Conservation (phyloP, 2,888 invertebrate species). For the Taphrorychus bicolor region DNA sequence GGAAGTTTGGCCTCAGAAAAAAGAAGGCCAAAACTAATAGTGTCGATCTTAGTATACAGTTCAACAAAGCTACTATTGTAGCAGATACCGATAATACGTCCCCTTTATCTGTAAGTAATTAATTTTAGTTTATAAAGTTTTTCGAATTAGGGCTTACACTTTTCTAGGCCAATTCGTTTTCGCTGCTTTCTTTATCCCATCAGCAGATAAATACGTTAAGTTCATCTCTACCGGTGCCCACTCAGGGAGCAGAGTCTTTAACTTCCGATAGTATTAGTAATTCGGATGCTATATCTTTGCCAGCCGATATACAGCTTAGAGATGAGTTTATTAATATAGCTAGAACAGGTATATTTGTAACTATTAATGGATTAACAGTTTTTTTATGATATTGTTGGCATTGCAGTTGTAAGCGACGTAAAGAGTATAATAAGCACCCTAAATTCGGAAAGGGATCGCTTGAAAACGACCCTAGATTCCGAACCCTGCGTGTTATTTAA, state of each 20-base stretch:
- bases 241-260: conserved; percentile 56
- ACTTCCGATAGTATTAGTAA: conserved; percentile 66
- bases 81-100: conserved; percentile 58
- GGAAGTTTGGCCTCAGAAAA: conserved; percentile 73
- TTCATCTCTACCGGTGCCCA: conserved; percentile 49
- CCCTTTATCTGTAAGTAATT: conserved; percentile 57
- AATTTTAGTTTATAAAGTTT: not conserved
- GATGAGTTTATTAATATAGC: conserved; percentile 75
- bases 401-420: conserved; percentile 61
- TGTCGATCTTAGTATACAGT: conserved; percentile 64
- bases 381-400: not conserved
- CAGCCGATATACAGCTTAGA: conserved; percentile 49
- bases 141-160: conserved; percentile 10
- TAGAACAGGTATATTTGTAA: conserved; percentile 65
- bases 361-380: not conserved
- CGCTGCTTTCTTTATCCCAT: conserved; percentile 52
- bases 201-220: conserved; percentile 47
- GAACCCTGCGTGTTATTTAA: conserved; percentile 55
- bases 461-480: conserved; percentile 68
- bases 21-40: conserved; percentile 72
- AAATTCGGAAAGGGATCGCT: conserved; percentile 65
- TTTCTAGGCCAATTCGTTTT: conserved; percentile 53
- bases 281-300: conserved; percentile 56
- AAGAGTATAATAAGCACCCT: conserved; percentile 60
- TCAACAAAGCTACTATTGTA: conserved; percentile 52